Base-by-base conservation (phyloP, 2,113 vertebrate genomes). In the Pardalotus punctatus region DNA sequence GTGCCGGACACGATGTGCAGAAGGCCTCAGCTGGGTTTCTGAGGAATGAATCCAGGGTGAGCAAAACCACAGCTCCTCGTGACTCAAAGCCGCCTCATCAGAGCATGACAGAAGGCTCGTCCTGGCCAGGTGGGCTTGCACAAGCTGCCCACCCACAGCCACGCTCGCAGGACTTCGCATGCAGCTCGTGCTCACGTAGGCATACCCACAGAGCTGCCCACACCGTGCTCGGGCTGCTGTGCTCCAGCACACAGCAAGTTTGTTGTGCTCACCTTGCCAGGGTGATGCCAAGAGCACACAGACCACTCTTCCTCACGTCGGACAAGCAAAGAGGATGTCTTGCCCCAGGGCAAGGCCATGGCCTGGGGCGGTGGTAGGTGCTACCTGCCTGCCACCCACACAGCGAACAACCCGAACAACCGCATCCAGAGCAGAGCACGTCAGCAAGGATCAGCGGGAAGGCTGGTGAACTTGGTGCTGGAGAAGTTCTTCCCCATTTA, bases 181-280 rank as follows among this genome's bases (percentile, higher is more conserved):
- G 27, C 60, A 83, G 69, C 78, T 81, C 87, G n/a, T 1, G 4
- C 51, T 93, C 47, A 13, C 0, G 0, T 0, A 79, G 81, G 83
- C 31, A 4, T 50, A 43, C 29, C 64, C 90, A 90, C 60, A 47
- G 81, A 60, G 47, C 71, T 81, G 85, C 85, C 93, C 88, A 81
- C 86, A 13, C 47, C 14, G 42, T 1, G 33, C 56, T 81, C 33
- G 28, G 0, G 0, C n/a, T 1, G 5, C 35, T 7, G 2, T 0
- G 3, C 60, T 58, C 0, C 0, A 60, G 78, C 73, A 76, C 40
- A 18, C 69, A 11, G 36, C 1, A 2, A 79, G 47, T 69, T 93
- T 66, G 42, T 40, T 15, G 45, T 2, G 0, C 36, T 40, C 74
- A 56, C 66, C 62, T 51, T 40, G n/a, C 81, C 70, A 38, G 40